Evolutionary conservation across 1,140 invertebrate species (phyloP).

Genomic region (Musca domestica): DNA sequence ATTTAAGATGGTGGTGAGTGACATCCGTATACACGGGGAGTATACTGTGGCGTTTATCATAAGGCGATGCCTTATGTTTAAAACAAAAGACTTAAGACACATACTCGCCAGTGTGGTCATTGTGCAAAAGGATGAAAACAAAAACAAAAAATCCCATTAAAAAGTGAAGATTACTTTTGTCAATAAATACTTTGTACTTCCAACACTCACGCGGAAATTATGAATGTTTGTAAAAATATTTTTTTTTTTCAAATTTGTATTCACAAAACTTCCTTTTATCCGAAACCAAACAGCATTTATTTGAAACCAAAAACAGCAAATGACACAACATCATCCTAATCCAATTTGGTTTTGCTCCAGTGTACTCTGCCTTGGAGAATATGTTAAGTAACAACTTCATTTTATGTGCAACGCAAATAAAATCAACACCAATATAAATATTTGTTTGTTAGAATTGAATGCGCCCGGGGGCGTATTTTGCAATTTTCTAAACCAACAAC

Average conservation of each 20-base stretch:
- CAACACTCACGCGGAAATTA: too few relatives aligned
- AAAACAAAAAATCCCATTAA: constrained; percentile 1
- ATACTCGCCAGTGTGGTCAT: not conserved
- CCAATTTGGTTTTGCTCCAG: not conserved
- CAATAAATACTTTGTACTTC: not conserved
- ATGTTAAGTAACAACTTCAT: not conserved
- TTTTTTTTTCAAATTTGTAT: too few relatives aligned
- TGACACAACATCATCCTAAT: constrained; percentile 5
- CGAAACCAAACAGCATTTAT: not conserved
- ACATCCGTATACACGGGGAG: too few relatives aligned
- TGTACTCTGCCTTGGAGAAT: not conserved
- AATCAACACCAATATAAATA: constrained; percentile 19
- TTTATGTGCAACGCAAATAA: constrained; percentile 5
- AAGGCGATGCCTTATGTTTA: not conserved
- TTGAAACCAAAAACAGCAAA: not conserved
- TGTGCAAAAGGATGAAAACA: too few relatives aligned
- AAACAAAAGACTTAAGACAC: constrained; percentile 16
- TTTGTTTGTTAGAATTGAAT: constrained; percentile 3
- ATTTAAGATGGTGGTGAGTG: not conserved
- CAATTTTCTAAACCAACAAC: too few relatives aligned
- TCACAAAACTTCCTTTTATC: not conserved
- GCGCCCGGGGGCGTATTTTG: too few relatives aligned
- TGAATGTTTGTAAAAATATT: too few relatives aligned
- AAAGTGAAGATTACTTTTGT: not conserved
- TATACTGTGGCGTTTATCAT: not conserved